Base-by-base conservation (phyloP, 2,888 invertebrate genomes). In the Griposia aprilina region DNA sequence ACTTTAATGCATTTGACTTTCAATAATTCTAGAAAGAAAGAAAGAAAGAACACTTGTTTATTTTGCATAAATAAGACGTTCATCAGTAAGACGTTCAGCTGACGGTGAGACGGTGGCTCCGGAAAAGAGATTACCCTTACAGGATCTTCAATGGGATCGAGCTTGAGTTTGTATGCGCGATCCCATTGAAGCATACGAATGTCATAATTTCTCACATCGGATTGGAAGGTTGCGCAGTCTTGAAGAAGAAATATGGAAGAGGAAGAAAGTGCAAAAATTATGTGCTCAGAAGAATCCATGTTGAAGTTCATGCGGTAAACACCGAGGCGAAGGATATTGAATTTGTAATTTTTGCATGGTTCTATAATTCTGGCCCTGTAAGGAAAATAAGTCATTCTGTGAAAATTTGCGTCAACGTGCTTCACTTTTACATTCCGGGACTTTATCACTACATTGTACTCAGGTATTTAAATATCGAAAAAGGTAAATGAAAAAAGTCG, bases 401-500 rank as follows among this genome's bases (percentile, higher is more conserved):
- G 0, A 30, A 41, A 41, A 17, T 50, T 76, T 75, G 23, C 26
- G 23, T 36, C 10, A n/a, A 57, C 23, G 23, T 23, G 55, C 17
- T 50, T 17, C 11, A 41, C 1, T 17, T 76, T 41, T n/a, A 76
- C 23, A 26, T 60, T 26, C 23, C 13, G 13, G 41, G 50, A 36
- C 23, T 41, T 60, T 41, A 75, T 48, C 41, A 60, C 13, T 74
- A 45, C 6, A 8, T 20, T 50, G 7, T 36, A 50, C 11, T 23
- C 59, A 75, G 36, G 48, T 75, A 71, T 30, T 11, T 8, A 52
- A 55, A 52, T 68, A 15, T 0, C 15, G n/a, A n/a, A 59, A 59
- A 1, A n/a, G n/a, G 36, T 13, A n/a, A 60, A 69, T 20, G 62
- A 60, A 62, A 68, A 68, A 69, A n/a, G 62, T 63, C 30, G n/a